Base-by-base conservation (phyloP, 2,888 invertebrate species). In the Bruchidius siliquastri region DNA sequence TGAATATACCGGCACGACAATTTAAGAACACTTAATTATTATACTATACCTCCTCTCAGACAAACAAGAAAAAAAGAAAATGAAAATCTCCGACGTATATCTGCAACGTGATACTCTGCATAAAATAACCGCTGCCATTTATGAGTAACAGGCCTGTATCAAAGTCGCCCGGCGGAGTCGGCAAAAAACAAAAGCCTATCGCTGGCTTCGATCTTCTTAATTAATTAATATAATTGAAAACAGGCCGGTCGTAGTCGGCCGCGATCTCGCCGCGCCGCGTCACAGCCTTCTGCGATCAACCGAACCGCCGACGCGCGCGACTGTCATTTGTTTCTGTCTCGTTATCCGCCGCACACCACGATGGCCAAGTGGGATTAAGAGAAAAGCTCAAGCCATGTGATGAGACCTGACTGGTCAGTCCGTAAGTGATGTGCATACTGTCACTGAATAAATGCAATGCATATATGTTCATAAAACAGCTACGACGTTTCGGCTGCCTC, bases 151-250 rank as follows among this genome's bases (percentile, higher is more conserved):
- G 49, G 49, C 49, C 49, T 70, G 75, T 72, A 74, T 73, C 72
- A 78, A 77, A 77, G 76, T 69, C 49, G 69, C 70, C 72, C 76
- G 76, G 78, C 78, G 76, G 78, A 70, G 21, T 21, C 21, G 22
- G 68, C 21, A 13, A 68, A 79, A 77, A 78, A 77, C 74, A 67
- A 73, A 74, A 68, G 70, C 69, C 72, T 78, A 80, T 80, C 79
- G 76, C 66, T 21, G 69, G 79, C 78, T 79, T 79, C 79, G 80
- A 83, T 83, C 82, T 80, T 72, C 76, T 78, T 82, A 84, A 84
- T 84, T 84, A 84, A 84, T 84, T 83, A 82, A 78, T 81, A 79
- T 85, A 84, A 85, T 84, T 84, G 83, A 83, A 84, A 84, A 82
- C 85, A 84, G 82, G 79, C 80, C 76, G 78, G 77, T 80, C 78